Percentiles rank a stretch among this genome's conserved stretches.
These are phyloP conservation scores for Drosophila trichaetosa DNA, from an alignment of 2,888 invertebrate genomes.

Conservation along the genomic window DNA sequence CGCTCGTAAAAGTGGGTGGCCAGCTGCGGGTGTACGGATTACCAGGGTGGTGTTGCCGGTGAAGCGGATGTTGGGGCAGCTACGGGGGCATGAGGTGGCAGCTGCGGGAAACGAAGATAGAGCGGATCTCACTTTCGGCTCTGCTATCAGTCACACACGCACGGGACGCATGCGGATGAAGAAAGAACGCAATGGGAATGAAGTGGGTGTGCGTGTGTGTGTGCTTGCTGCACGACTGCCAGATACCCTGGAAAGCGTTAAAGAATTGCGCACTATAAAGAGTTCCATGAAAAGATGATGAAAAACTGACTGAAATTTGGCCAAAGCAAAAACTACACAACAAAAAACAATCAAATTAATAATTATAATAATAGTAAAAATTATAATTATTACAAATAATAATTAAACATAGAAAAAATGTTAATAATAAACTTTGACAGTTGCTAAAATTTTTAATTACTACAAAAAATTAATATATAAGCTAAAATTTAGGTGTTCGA, in stretches of 20 bases:
- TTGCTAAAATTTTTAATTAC: no score
- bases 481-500: background rate
- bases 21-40: conserved; percentile 44
- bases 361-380: background rate
- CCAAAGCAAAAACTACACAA: background rate
- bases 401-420: background rate
- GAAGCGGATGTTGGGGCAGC: background rate
- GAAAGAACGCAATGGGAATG: conserved; percentile 2
- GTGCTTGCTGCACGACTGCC: background rate
- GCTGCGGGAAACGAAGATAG: conserved; percentile 13
- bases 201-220: background rate
- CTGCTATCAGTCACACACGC: conserved; percentile 57
- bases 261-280: background rate
- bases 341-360: background rate
- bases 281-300: background rate
- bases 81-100: background rate
- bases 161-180: conserved; percentile 12
- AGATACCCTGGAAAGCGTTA: conserved; percentile 11
- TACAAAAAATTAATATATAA: no score
- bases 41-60: conserved; percentile 3
- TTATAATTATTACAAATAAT: background rate
- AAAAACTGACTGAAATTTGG: background rate
- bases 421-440: background rate
- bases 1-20: conserved; percentile 51
- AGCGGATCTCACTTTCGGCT: conserved; percentile 37